phyloP scores from a whole-genome alignment of 1,140 invertebrate genomes.

The Apocrypta bakeri region DNA sequence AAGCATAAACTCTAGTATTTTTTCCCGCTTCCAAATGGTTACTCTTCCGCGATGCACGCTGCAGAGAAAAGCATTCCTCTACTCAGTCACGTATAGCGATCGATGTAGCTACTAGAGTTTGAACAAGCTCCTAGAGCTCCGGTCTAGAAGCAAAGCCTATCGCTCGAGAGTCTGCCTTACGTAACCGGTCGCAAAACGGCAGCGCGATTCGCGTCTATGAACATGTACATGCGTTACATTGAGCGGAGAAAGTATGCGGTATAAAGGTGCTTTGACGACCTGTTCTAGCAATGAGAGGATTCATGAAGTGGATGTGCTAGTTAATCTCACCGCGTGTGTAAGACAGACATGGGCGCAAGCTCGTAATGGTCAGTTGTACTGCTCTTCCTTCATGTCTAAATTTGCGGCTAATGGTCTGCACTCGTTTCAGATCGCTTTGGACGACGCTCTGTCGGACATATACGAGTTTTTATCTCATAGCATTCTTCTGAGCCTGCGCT shows the following conservation, averaged over 20 bases:
- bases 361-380: neutral
- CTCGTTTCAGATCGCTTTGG: neutral
- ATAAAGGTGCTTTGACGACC: slow-evolving; percentile 46
- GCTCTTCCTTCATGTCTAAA: slow-evolving; percentile 27
- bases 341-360: neutral
- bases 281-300: slow-evolving; percentile 48
- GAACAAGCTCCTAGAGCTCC: no score
- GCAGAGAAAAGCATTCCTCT: no score
- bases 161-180: slow-evolving; percentile 20
- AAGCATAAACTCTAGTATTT: no score
- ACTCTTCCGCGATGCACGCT: no score
- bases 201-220: slow-evolving; percentile 1
- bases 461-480: no score
- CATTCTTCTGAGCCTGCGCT: no score
- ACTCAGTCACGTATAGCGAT: neutral
- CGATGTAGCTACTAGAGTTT: neutral
- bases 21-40: no score
- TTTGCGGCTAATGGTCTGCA: slow-evolving; percentile 4
- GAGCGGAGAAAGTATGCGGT: slow-evolving; percentile 54
- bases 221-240: neutral
- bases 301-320: slow-evolving; percentile 7
- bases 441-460: neutral
- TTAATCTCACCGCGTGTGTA: neutral
- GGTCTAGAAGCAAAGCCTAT: neutral
- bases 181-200: slow-evolving; percentile 37